phyloP scores from a whole-genome alignment of 1,140 invertebrate genomes.

The Leptestheria dahalacensis region DNA sequence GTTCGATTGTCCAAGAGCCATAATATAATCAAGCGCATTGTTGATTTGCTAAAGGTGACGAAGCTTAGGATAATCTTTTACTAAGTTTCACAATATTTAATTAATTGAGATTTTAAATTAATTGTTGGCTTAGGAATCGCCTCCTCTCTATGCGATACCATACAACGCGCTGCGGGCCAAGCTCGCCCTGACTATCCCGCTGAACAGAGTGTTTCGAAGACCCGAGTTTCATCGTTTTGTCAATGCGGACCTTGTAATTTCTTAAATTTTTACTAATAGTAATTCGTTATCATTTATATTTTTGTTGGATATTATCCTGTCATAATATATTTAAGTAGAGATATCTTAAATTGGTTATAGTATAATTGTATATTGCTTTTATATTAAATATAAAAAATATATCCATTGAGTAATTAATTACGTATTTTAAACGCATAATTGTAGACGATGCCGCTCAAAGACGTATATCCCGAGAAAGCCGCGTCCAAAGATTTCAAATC shows the following conservation, averaged over 20 bases:
- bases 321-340: not conserved
- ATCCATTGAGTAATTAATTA: too few relatives aligned
- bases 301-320: not conserved
- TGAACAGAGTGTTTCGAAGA: slow-evolving; percentile 36
- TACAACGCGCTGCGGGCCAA: slow-evolving; percentile 35
- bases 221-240: slow-evolving; percentile 24
- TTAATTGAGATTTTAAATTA: not conserved
- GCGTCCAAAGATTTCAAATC: slow-evolving; percentile 36
- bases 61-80: slow-evolving; percentile 21
- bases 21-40: slow-evolving; percentile 36
- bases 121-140: too few relatives aligned
- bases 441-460: slow-evolving; percentile 37
- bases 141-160: slow-evolving; percentile 25
- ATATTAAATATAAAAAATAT: not conserved
- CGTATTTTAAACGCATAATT: too few relatives aligned
- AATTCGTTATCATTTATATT: slow-evolving; percentile 6
- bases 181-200: slow-evolving; percentile 28
- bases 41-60: slow-evolving; percentile 37
- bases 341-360: not conserved
- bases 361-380: not conserved
- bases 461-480: slow-evolving; percentile 39
- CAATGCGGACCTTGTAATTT: slow-evolving; percentile 16
- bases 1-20: slow-evolving; percentile 39
- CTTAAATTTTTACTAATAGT: not conserved
- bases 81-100: not conserved